Percentiles rank a stretch among this genome's conserved stretches.
These are phyloP conservation scores for Amphipoea lucens DNA, from an alignment of 2,888 invertebrate species.

Conservation along the genomic window DNA sequence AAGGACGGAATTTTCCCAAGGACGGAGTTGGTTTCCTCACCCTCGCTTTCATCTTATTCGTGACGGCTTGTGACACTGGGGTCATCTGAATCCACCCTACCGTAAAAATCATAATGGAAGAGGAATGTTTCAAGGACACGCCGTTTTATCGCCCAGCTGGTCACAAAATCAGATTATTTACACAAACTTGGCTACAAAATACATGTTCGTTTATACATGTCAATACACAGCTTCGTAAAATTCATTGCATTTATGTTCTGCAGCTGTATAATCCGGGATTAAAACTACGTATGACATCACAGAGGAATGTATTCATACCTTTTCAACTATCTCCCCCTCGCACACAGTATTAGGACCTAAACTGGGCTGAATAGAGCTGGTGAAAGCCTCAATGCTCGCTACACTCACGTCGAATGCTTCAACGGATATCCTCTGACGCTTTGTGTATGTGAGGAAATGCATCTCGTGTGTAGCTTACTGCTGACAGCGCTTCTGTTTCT, in stretches of 20 bases:
- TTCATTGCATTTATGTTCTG: not conserved
- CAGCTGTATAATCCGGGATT: conserved; percentile 21
- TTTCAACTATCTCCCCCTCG: conserved; percentile 10
- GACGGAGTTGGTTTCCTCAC: conserved; percentile 9
- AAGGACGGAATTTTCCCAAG: conserved; percentile 27
- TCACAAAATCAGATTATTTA: not conserved
- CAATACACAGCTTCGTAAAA: not conserved
- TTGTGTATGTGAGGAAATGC: conserved; percentile 55
- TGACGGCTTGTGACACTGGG: conserved; percentile 46
- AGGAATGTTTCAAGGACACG: not conserved
- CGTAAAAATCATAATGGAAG: conserved; percentile 28
- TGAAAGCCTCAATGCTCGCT: conserved; percentile 30
- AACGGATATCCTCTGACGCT: conserved; percentile 58
- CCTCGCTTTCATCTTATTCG: conserved; percentile 19
- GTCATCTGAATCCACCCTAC: conserved; percentile 27
- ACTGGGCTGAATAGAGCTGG: conserved; percentile 37
- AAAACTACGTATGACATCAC: conserved; percentile 4
- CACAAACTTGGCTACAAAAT: not conserved
- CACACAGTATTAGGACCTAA: conserved; percentile 20
- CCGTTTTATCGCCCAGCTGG: not conserved
- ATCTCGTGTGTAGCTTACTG: conserved; percentile 46
- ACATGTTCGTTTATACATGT: not conserved
- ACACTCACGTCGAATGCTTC: conserved; percentile 36
- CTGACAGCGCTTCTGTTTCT: conserved; percentile 26
- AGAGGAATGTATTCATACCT: not conserved